A percentile compares a stretch with the other conserved stretches of the same genome.
Evolutionary conservation across 2,888 invertebrate species (phyloP).

Genomic region (Malachius bipustulatus): DNA sequence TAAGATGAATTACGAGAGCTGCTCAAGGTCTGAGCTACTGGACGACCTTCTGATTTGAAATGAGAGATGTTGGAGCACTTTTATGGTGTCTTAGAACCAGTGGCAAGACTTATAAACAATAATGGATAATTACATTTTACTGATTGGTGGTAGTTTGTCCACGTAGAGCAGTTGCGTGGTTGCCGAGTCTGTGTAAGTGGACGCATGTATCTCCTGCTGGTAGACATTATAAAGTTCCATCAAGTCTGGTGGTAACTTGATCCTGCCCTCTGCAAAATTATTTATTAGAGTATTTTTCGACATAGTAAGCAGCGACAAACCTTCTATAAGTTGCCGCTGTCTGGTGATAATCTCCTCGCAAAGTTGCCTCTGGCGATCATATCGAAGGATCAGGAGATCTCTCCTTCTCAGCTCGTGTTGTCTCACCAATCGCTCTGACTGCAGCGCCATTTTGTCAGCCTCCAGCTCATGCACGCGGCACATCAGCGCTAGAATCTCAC

Average conservation of each 20-base stretch:
- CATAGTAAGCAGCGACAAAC: constrained; percentile 32
- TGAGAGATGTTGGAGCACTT: no score
- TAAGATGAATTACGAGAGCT: no score
- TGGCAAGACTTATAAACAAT: no score
- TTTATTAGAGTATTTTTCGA: background rate
- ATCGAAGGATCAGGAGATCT: constrained; percentile 70
- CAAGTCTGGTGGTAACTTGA: constrained; percentile 60
- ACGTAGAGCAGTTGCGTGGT: constrained; percentile 40
- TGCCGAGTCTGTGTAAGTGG: constrained; percentile 57
- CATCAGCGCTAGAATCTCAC: constrained; percentile 76
- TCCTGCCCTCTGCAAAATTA: constrained; percentile 46
- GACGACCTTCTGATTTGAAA: no score
- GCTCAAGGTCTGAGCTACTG: no score
- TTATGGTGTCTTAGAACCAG: no score
- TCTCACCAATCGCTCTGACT: constrained; percentile 73
- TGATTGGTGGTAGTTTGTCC: constrained; percentile 52
- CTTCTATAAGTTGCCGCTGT: constrained; percentile 75
- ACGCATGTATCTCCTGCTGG: constrained; percentile 78
- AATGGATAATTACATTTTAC: constrained; percentile 48
- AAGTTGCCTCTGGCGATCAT: constrained; percentile 72
- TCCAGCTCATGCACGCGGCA: constrained; percentile 89
- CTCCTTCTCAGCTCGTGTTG: constrained; percentile 77
- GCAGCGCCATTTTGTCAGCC: constrained; percentile 85
- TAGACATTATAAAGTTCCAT: constrained; percentile 71
- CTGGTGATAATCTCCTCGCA: constrained; percentile 87